Evolutionary conservation across 2,888 invertebrate species (phyloP), one percentile per base, ranked within the genome.

Genomic region (Perizoma affinitatum): DNA sequence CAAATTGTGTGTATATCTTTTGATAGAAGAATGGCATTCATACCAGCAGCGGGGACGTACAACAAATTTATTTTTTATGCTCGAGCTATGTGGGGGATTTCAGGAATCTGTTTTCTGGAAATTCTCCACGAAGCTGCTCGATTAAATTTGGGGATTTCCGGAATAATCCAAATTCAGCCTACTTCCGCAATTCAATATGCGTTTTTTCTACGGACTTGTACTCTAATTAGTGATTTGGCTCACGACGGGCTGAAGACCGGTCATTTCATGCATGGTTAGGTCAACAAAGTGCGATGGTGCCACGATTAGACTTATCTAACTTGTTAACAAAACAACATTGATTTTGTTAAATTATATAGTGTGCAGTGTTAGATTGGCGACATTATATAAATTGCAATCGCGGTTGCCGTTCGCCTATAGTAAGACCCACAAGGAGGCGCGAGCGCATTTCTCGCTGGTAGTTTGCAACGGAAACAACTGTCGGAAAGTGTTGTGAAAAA

Each of bases 361-460:
- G 80, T 80, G 77, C 68, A 81, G 79, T 70, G 71, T 73, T 74
- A 76, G 80, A 82, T 80, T 83, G 87, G 69, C 78, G 76, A 82
- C 78, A 83, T 87, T 85, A 85, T 87, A 91, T 91, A 90, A 89
- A 89, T 81, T 75, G 78, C 79, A 73, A 77, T 81, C 70, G 75
- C 79, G 76, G 76, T 76, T 64, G 79, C 78, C 76, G 81, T 77
- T 72, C 82, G 86, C 80, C 72, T 79, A 79, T 83, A 86, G 84
- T 88, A 84, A 78, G 77, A 79, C 76, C 76, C 65, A 79, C 73
- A 71, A 73, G 71, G 78, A 78, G 74, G 75, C 81, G 83, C 84
- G 75, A 72, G 80, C 80, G 82, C 83, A 79, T 82, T 83, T 74
- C 68, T 75, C 67, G 70, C 68, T 73, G 72, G 74, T 71, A 74